Percentiles rank a stretch among this genome's conserved stretches.
These are phyloP conservation scores for Myotis lucifugus DNA, from an alignment of 2,113 vertebrate species.

Conservation along the genomic window DNA sequence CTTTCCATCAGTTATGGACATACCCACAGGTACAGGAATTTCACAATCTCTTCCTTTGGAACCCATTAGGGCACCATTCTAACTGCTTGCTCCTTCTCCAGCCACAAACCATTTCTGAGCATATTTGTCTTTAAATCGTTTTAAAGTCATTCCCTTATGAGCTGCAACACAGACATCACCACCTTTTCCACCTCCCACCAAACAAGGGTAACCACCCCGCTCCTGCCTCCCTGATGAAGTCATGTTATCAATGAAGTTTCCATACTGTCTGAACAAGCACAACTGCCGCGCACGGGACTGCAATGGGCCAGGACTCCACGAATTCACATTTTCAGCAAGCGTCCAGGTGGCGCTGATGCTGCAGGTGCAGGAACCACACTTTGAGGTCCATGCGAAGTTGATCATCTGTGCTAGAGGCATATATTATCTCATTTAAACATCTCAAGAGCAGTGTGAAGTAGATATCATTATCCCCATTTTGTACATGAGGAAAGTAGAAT, in stretches of 20 bases:
- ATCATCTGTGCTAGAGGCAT: not conserved
- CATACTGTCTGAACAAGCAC: slow-evolving; percentile 85
- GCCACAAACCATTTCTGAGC: slow-evolving; percentile 91
- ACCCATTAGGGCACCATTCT: not conserved
- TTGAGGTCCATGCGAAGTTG: not conserved
- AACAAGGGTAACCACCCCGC: slow-evolving; percentile 94
- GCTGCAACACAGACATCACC: slow-evolving; percentile 94
- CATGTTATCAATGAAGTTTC: slow-evolving; percentile 92
- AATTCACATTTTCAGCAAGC: not conserved
- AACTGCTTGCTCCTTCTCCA: slow-evolving; percentile 90
- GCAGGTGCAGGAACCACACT: not conserved
- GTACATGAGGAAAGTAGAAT: not conserved
- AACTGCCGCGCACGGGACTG: not conserved
- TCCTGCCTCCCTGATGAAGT: slow-evolving; percentile 89
- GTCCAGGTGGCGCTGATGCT: not conserved
- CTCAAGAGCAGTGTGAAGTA: not conserved
- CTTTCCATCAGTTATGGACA: slow-evolving; percentile 89
- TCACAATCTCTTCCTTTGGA: slow-evolving; percentile 86
- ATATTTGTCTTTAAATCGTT: slow-evolving; percentile 78
- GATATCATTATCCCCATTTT: not conserved
- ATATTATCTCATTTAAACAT: not conserved
- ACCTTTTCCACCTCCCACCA: slow-evolving; percentile 94
- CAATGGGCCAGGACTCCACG: not conserved
- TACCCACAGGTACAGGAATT: slow-evolving; percentile 89
- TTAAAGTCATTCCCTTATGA: slow-evolving; percentile 80